These are phyloP conservation scores for Rhysida immarginata DNA, from an alignment of 1,140 invertebrate genomes.

Conservation along the genomic window DNA sequence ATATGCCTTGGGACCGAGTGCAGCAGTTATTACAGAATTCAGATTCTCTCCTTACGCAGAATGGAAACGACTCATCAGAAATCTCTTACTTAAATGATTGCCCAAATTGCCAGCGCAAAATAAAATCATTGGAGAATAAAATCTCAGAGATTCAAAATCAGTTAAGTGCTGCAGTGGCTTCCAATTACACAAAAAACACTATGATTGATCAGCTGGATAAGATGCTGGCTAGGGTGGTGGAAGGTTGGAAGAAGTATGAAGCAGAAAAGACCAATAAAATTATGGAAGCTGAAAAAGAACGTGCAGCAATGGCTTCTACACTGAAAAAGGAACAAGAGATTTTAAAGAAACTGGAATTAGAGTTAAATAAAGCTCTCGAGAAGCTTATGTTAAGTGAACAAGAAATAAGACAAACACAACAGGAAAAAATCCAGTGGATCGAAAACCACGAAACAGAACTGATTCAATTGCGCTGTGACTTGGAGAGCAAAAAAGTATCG, in stretches of 20 bases:
- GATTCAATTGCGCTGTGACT: too few relatives aligned
- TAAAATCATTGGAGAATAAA: not conserved
- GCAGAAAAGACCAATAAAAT: not conserved
- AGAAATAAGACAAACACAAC: not conserved
- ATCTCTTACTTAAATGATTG: too few relatives aligned
- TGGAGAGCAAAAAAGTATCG: too few relatives aligned
- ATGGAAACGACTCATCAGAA: too few relatives aligned
- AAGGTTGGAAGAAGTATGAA: constrained; percentile 1
- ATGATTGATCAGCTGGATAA: constrained; percentile 2
- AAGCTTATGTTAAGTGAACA: not conserved
- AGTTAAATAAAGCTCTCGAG: not conserved
- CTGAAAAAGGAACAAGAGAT: not conserved
- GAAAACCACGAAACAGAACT: not conserved
- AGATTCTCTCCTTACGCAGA: too few relatives aligned
- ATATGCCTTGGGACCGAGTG: too few relatives aligned
- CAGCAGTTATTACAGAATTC: too few relatives aligned
- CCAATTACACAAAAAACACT: not conserved
- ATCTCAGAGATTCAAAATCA: not conserved
- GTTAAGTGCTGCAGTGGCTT: not conserved
- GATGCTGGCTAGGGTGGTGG: not conserved
- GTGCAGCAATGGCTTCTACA: not conserved
- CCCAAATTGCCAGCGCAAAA: too few relatives aligned
- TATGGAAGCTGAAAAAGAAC: not conserved
- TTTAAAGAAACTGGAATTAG: not conserved
- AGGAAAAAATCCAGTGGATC: not conserved